These are phyloP conservation scores for Drosophila sulfurigaster DNA, from an alignment of 1,140 invertebrate species.

Conservation along the genomic window DNA sequence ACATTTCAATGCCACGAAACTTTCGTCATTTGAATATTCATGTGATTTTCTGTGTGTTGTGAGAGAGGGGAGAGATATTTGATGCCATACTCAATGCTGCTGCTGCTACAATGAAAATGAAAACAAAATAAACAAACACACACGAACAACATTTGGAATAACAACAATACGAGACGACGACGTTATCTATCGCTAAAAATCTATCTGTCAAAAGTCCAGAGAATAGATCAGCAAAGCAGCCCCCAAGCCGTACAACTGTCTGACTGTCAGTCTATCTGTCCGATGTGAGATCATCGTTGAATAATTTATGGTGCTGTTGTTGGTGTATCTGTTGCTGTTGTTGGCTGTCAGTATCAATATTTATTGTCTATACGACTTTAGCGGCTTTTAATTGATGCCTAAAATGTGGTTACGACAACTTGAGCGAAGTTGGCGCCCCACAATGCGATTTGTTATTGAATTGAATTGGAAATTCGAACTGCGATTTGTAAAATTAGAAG, in stretches of 20 bases:
- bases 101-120: conserved; percentile 33
- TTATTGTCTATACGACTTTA: conserved; percentile 48
- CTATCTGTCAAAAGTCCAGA: conserved; percentile 41
- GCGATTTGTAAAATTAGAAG: conserved; percentile 61
- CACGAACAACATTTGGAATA: conserved; percentile 28
- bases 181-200: conserved; percentile 46
- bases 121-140: conserved; percentile 39
- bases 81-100: conserved; percentile 32
- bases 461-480: conserved; percentile 46
- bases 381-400: conserved; percentile 73
- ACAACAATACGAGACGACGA: conserved; percentile 4
- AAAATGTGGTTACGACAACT: conserved; percentile 64
- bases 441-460: conserved; percentile 29
- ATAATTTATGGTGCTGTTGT: conserved; percentile 59
- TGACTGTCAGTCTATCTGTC: conserved; percentile 32
- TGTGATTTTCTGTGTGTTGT: conserved; percentile 15
- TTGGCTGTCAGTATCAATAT: conserved; percentile 52
- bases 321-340: conserved; percentile 21
- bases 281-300: conserved; percentile 67
- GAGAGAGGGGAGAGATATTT: conserved; percentile 24
- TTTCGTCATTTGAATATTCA: conserved; percentile 43
- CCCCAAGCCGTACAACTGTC: conserved; percentile 50
- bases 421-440: conserved; percentile 55
- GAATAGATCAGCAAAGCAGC: conserved; percentile 41
- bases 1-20: conserved; percentile 14